These are phyloP conservation scores for Aphidoletes aphidimyza DNA, from an alignment of 2,888 invertebrate species.

Conservation along the genomic window DNA sequence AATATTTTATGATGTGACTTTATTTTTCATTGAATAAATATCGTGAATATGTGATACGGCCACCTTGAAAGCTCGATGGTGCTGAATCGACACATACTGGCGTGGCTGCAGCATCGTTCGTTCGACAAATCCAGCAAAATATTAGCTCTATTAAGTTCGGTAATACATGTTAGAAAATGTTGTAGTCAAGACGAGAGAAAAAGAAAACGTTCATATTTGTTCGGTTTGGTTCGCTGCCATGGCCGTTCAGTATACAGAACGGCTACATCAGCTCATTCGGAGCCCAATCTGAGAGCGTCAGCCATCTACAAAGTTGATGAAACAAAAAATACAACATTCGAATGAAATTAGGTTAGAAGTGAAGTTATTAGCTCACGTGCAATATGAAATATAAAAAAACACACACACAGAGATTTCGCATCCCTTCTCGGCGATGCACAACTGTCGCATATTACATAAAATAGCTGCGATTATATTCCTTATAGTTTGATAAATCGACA, in stretches of 20 bases:
- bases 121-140: not conserved
- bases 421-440: not conserved
- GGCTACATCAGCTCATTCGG: not conserved
- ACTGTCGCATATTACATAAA: conserved; percentile 10
- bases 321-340: not conserved
- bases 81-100: not conserved
- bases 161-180: not conserved
- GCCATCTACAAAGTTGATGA: not conserved
- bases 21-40: conserved; percentile 33
- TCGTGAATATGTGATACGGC: not conserved
- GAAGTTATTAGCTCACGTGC: conserved; percentile 31
- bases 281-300: not conserved
- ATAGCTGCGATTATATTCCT: conserved; percentile 25
- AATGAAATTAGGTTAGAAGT: conserved; percentile 14
- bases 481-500: conserved; percentile 6
- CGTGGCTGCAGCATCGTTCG: not conserved
- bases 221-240: not conserved
- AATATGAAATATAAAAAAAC: not conserved
- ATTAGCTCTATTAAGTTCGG: not conserved
- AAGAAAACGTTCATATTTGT: not conserved
- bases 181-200: not conserved
- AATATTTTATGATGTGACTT: conserved; percentile 51
- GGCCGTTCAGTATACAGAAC: too few species aligned
- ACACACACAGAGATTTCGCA: not conserved
- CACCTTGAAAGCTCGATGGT: not conserved